phyloP scores from a whole-genome alignment of 2,888 invertebrate species.

The Lasioglossum malachurum region DNA sequence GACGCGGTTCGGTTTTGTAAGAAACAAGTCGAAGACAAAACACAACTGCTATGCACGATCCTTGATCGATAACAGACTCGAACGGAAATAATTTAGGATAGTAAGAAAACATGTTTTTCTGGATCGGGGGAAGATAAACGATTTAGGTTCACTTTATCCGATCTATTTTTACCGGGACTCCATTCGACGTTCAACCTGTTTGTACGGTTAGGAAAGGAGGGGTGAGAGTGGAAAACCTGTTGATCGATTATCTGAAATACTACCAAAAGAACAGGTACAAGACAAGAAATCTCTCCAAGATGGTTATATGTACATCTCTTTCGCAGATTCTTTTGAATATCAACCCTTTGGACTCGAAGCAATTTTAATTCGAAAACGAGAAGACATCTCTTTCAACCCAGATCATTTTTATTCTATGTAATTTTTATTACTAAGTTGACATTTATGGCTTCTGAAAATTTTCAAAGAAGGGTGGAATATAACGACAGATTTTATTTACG shows the following conservation, averaged over 20 bases:
- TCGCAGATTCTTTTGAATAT: neutral
- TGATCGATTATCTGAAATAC: constrained; percentile 22
- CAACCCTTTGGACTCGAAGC: no score
- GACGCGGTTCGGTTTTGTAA: neutral
- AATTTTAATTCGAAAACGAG: no score
- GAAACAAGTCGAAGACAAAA: neutral
- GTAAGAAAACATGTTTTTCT: neutral
- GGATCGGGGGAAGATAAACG: neutral
- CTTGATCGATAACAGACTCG: neutral
- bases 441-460: no score
- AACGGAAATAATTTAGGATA: neutral
- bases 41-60: neutral
- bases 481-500: no score
- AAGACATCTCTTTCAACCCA: no score
- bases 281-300: neutral
- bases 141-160: neutral
- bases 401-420: no score
- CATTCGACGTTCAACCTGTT: constrained; percentile 8
- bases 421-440: no score
- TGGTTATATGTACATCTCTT: neutral
- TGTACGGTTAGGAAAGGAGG: neutral
- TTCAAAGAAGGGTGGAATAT: no score
- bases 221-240: constrained; percentile 9
- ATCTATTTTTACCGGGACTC: constrained; percentile 7
- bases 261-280: neutral